Percentiles rank a stretch among this genome's conserved stretches.
phyloP scores from a whole-genome alignment of 2,113 vertebrate genomes.

The Calidris pygmaea region DNA sequence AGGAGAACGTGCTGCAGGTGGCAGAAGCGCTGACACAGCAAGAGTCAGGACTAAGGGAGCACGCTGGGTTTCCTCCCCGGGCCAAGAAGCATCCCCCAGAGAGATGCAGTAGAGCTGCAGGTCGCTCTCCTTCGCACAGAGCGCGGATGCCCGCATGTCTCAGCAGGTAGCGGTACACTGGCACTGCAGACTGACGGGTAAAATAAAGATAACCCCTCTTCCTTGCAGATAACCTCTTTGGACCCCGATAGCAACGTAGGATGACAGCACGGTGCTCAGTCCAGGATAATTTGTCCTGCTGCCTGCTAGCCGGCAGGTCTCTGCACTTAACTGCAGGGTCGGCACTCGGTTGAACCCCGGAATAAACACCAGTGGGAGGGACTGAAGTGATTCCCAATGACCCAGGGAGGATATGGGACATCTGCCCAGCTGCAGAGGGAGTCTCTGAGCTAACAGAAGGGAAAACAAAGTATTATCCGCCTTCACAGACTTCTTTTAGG shows the following conservation, averaged over 20 bases:
- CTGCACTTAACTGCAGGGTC: neutral
- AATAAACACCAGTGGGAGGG: neutral
- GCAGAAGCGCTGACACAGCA: neutral
- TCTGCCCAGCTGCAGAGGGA: neutral
- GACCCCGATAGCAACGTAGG: accelerated
- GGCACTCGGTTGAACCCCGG: accelerated
- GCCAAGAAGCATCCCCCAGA: neutral
- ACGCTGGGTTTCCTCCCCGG: neutral
- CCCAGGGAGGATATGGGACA: neutral
- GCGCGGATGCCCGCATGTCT: no score
- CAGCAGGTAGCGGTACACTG: accelerated
- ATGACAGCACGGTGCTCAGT: neutral
- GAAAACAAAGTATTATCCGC: neutral
- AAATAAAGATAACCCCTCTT: accelerated
- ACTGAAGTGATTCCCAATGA: neutral
- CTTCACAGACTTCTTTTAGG: neutral
- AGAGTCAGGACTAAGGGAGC: neutral
- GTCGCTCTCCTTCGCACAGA: accelerated
- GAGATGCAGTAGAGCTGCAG: neutral
- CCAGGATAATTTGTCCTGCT: neutral
- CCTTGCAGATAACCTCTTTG: neutral
- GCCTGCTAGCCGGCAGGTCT: accelerated
- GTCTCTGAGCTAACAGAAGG: neutral
- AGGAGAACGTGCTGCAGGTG: neutral
- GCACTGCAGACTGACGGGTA: accelerated